phyloP scores from a whole-genome alignment of 2,797 vertebrate genomes.

The Artibeus jamaicensis region DNA sequence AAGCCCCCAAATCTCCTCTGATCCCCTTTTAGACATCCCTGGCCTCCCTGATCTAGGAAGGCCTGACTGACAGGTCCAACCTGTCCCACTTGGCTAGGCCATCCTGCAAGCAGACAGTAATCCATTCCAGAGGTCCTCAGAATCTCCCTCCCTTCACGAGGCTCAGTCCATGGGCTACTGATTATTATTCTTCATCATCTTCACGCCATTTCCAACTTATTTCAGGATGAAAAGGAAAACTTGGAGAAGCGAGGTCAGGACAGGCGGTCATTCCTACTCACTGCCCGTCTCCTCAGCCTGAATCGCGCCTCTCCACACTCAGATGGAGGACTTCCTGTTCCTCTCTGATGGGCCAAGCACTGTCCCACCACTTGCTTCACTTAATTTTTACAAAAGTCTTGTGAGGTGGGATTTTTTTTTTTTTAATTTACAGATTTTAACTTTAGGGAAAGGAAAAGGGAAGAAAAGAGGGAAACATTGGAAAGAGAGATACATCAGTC shows the following conservation, averaged over 20 bases:
- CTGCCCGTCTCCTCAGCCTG: background rate
- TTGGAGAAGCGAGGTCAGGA: background rate
- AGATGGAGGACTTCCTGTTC: background rate
- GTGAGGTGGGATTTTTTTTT: background rate
- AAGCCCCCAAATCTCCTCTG: background rate
- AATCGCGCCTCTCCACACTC: background rate
- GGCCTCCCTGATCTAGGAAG: background rate
- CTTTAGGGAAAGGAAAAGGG: background rate
- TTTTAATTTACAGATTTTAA: background rate
- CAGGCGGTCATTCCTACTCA: background rate
- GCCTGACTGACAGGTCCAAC: background rate
- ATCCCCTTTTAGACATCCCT: background rate
- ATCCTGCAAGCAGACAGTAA: background rate
- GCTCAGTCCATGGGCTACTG: background rate
- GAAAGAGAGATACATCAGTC: background rate
- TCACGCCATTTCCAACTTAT: background rate
- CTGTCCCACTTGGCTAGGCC: background rate
- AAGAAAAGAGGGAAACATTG: background rate
- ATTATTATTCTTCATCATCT: background rate
- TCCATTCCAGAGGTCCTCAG: background rate
- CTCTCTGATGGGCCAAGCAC: rapidly evolving
- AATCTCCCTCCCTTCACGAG: background rate
- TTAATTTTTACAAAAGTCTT: background rate
- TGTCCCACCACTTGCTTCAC: background rate
- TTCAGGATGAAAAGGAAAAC: background rate